Evolutionary conservation across 2,113 vertebrate species (phyloP), one percentile per base, ranked within the genome.

Genomic region (Nothobranchius kuhntae): DNA sequence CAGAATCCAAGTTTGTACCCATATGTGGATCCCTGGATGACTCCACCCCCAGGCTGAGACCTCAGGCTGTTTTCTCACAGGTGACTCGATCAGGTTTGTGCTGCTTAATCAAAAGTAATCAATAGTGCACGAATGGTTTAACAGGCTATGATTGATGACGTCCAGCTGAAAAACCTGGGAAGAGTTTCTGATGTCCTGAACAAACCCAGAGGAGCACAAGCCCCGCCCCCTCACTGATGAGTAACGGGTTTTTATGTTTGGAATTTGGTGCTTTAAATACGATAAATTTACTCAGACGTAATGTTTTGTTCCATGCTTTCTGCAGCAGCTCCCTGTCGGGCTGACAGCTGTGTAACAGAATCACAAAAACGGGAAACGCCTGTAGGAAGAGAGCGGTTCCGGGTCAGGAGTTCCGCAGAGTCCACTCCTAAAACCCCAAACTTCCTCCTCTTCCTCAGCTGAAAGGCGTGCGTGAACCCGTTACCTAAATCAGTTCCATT

Each of bases 341-440:
- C 0, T 83, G 85, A 35, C 88, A 82, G 38, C 77, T 44, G 0
- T 95, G 95, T 73, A 90, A 70, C 4, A 93, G 90, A 0, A 65
- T 92, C 81, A 96, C 94, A 45, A 93, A 89, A 61, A 78, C 81
- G 0, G 81, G 94, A 3, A 92, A 93, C 56, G 76, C 53, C 0
- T 96, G 94, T 73, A 86, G 87, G 81, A 96, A 95, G 73, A 91
- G 86, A 74, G 91, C 92, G 0, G 30, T 77, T 50, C 61, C 21
- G 0, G 81, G 94, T 13, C 92, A 92, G 65, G 89, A 92, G 44
- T 95, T 89, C 87, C 96, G 95, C 76, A 69, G 90, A 0, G 0
- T 96, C 3, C 53, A 14, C 0, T 50, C 77, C 21, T 69, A 50
- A 72, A 53, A 53, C 9, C 3, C 17, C 50, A 15, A 1, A 13